A percentile compares a stretch with the other conserved stretches of the same genome.
These are phyloP conservation scores for Incurvaria masculella DNA, from an alignment of 2,888 invertebrate species.

Conservation along the genomic window DNA sequence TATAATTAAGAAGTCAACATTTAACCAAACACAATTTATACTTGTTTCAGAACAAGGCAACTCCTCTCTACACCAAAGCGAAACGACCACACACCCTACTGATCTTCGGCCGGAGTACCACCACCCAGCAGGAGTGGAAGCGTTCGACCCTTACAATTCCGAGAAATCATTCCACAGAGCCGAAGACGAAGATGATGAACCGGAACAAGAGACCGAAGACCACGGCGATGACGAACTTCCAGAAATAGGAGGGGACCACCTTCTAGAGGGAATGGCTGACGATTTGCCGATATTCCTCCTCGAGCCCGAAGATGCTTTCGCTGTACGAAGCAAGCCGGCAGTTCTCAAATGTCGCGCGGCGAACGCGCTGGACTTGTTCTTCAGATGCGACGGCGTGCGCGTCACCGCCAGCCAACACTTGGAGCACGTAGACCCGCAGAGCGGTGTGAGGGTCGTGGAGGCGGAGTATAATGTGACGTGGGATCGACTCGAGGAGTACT, in stretches of 20 bases:
- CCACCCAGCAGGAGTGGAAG: slow-evolving; percentile 42
- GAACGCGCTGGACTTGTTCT: slow-evolving; percentile 78
- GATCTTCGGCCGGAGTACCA: slow-evolving; percentile 38
- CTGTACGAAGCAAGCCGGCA: slow-evolving; percentile 86
- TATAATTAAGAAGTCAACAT: too few species aligned
- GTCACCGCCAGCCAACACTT: slow-evolving; percentile 58
- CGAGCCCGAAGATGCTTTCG: slow-evolving; percentile 85
- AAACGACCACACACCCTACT: too few species aligned
- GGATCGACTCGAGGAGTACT: slow-evolving; percentile 80
- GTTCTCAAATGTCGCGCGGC: slow-evolving; percentile 84
- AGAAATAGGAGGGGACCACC: slow-evolving; percentile 47
- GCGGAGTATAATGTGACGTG: slow-evolving; percentile 73
- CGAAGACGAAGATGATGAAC: slow-evolving; percentile 32
- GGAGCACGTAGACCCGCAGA: slow-evolving; percentile 77
- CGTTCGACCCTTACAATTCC: slow-evolving; percentile 55
- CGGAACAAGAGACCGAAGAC: slow-evolving; percentile 30
- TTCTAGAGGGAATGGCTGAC: slow-evolving; percentile 55
- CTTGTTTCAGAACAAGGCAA: too few species aligned
- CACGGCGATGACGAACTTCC: slow-evolving; percentile 50
- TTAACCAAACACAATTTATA: too few species aligned
- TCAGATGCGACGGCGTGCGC: slow-evolving; percentile 73
- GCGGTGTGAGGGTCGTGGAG: slow-evolving; percentile 73
- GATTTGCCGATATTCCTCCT: slow-evolving; percentile 80
- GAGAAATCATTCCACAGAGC: slow-evolving; percentile 69
- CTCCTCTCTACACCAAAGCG: too few species aligned